Conservation (phyloP, 1,140 invertebrate genomes). For the Ips nitidus region DNA sequence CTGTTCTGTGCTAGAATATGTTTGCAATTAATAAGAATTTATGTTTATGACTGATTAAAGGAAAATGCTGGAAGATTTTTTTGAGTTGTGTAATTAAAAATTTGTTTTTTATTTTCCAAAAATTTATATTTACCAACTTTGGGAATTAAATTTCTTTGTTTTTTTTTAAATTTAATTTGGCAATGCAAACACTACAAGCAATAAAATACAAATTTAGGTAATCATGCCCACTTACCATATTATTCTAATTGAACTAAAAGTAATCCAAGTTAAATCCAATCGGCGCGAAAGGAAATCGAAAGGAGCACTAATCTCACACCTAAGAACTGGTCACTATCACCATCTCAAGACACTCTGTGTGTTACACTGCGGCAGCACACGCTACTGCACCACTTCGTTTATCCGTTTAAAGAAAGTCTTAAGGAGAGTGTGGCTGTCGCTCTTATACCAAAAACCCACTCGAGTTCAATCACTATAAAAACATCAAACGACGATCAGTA, state of each 20-base stretch:
- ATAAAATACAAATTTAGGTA: background rate
- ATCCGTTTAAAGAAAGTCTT: conserved; percentile 35
- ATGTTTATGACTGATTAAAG: no score
- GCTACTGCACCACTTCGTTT: conserved; percentile 33
- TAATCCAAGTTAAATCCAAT: conserved; percentile 27
- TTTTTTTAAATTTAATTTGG: no score
- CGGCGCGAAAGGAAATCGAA: conserved; percentile 13
- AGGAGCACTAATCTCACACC: conserved; percentile 16
- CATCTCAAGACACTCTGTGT: conserved; percentile 24
- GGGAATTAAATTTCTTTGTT: no score
- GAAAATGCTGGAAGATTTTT: no score
- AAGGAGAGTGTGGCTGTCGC: conserved; percentile 22
- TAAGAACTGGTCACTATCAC: conserved; percentile 34
- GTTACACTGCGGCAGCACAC: conserved; percentile 29
- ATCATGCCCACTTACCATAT: background rate
- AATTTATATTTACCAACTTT: no score
- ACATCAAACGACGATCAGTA: no score
- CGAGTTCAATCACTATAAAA: background rate
- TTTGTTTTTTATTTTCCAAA: no score
- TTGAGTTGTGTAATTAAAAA: no score
- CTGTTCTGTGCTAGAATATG: no score
- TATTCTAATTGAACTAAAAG: background rate
- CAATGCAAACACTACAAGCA: no score
- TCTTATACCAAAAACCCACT: conserved; percentile 31
- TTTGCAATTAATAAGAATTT: no score